phyloP scores from a whole-genome alignment of 2,888 invertebrate genomes.

The Autographa gamma region DNA sequence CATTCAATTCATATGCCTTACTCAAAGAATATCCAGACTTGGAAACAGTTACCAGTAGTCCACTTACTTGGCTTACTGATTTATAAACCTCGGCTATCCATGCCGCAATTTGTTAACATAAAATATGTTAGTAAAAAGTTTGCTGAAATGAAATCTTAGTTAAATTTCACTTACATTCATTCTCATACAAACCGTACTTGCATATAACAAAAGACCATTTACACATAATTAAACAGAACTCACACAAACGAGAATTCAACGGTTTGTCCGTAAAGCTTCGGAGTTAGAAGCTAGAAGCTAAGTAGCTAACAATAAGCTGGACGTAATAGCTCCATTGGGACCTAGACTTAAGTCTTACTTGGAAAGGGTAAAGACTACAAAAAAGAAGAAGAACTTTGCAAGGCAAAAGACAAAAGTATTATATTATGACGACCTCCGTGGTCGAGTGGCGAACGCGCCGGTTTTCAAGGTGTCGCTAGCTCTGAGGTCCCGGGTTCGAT shows the following conservation, averaged over 20 bases:
- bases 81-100: too few relatives aligned
- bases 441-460: too few relatives aligned
- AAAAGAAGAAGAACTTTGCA: not conserved
- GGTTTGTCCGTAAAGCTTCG: constrained; percentile 13
- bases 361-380: not conserved
- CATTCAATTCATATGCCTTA: too few relatives aligned
- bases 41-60: too few relatives aligned
- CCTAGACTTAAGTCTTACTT: constrained; percentile 29
- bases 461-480: too few relatives aligned
- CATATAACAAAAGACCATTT: constrained; percentile 5
- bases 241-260: constrained; percentile 16
- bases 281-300: constrained; percentile 21
- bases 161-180: not conserved
- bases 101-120: too few relatives aligned
- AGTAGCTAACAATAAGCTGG: constrained; percentile 50
- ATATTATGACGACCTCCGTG: too few relatives aligned
- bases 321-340: constrained; percentile 36
- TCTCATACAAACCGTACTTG: not conserved
- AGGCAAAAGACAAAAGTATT: too few relatives aligned
- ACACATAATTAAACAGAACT: not conserved
- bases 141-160: not conserved
- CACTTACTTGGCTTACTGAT: too few relatives aligned
- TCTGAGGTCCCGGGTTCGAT: too few relatives aligned
- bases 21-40: too few relatives aligned
- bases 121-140: not conserved